Evolutionary conservation across 1,140 invertebrate species (phyloP), one percentile per base, ranked within the genome.

Genomic region (Ceratosolen solmsi): DNA sequence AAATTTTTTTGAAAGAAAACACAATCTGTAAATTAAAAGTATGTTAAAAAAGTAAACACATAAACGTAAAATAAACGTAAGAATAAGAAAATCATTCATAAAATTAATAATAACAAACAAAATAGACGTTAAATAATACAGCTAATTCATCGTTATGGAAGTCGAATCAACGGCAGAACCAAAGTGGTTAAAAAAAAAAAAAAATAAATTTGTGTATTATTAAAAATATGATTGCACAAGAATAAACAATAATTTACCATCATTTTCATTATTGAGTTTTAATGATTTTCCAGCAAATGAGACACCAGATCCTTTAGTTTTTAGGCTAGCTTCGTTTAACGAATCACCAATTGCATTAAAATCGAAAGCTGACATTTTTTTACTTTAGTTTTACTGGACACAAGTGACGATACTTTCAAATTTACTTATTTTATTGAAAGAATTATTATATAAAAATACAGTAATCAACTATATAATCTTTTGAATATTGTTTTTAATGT

Each of bases 271-370:
- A 86, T 96, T 92, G 65, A 96, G 91, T 90, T 95, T 95, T 30
- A 95, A 89, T 11, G 92, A 93, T 89, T 92, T 93, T 13, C 94
- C 94, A 82, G 93, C 93, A 89, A 96, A 96, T 63, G 92, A 93
- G 15, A 95, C 92, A n/a, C 94, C 94, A 71, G 22, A 80, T 38
- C 79, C 76, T 38, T 84, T 68, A 27, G 80, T 84, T 75, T 86
- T 86, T 54, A 85, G 73, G 33, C 79, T 84, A 51, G 87, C 86
- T 9, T 87, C 85, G 41, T 87, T 86, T 63, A 91, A 60, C 56
- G 88, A 86, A 79, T 86, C 82, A 22, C 56, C 63, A 30, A 92
- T 86, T 41, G 88, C 87, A 20, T 79, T 87, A 2, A 91, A 86
- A 88, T 90, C 87, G 63, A 91, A 91, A 38, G 86, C 84, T 75